These are phyloP conservation scores for Ecliptopera silaceata DNA, from an alignment of 2,888 invertebrate genomes.

Conservation along the genomic window DNA sequence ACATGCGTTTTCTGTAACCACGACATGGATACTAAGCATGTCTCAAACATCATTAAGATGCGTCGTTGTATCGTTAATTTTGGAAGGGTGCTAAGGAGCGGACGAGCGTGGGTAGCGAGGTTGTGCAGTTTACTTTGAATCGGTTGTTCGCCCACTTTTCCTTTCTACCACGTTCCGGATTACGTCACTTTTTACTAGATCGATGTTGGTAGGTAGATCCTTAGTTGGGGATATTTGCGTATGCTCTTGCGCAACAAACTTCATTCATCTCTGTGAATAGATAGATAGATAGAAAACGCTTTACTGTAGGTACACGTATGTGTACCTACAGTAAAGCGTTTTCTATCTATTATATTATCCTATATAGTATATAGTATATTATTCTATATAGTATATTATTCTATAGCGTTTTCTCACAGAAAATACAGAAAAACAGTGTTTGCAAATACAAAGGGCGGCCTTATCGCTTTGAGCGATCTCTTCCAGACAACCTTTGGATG, in stretches of 20 bases:
- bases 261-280: not conserved
- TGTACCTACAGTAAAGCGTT: no score
- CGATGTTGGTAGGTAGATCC: slow-evolving; percentile 28
- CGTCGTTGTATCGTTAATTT: slow-evolving; percentile 40
- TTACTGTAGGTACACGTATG: no score
- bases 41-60: slow-evolving; percentile 15
- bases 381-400: no score
- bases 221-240: slow-evolving; percentile 30
- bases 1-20: not conserved
- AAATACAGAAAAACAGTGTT: no score
- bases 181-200: slow-evolving; percentile 63
- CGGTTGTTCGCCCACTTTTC: slow-evolving; percentile 78
- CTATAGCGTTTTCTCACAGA: no score
- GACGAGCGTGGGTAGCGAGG: slow-evolving; percentile 73
- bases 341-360: no score
- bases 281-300: no score
- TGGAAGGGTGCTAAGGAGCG: slow-evolving; percentile 50
- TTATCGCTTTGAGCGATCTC: no score
- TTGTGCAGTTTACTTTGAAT: slow-evolving; percentile 53
- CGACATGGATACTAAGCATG: no score
- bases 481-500: no score
- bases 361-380: no score
- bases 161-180: slow-evolving; percentile 77
- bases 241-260: slow-evolving; percentile 14
- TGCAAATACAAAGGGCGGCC: no score